Evolutionary conservation across 92 coral and sea anemone genomes (phyloP), one percentile per base, ranked within the genome.

Genomic region (Anthopleura xanthogrammica): DNA sequence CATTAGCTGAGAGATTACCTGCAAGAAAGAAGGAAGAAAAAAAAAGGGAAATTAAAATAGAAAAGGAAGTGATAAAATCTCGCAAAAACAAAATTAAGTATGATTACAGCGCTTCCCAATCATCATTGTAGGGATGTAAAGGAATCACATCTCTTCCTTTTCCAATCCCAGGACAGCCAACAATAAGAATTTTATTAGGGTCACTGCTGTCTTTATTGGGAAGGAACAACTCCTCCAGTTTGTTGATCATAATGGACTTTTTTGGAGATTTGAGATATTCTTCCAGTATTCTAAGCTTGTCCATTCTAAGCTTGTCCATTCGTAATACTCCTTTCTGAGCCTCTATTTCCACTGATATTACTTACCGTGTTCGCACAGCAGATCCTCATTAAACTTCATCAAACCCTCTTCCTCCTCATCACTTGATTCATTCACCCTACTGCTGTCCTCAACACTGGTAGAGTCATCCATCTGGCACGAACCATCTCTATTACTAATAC

Each of bases 321-420:
- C n/a, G n/a, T n/a, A 50, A 50, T 50, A 50, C 54, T 5, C 11
- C 11, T 50, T 50, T 50, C 54, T 50, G 54, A 2, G 50, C 9
- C 50, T 46, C 5, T 54, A 54, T 54, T 54, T 54, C 1, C 1
- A 22, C 40, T 10, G 46, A 58, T 22, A 41, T 50, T 29, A 57
- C 90, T 76, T 84, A 97, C 99, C 95, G 60, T 97, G 99, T 79
- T 85, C 92, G 72, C 99, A 97, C 7, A 93, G 85, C 55, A 94
- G 86, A 75, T 97, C 99, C 73, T 97, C 99, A 55, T 97, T 97
- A 72, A 97, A 97, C 83, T 83, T 87, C 13, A 82, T 73, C 39
- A 64, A 55, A 72, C 50, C 82, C 17, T 79, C 82, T 39, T 77
- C 86, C 12, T 79, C 80, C 2, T 10, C 75, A n/a, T 29, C 83